Evolutionary conservation across 2,113 vertebrate genomes (phyloP), one percentile per base, ranked within the genome.

Genomic region (Mohoua ochrocephala): DNA sequence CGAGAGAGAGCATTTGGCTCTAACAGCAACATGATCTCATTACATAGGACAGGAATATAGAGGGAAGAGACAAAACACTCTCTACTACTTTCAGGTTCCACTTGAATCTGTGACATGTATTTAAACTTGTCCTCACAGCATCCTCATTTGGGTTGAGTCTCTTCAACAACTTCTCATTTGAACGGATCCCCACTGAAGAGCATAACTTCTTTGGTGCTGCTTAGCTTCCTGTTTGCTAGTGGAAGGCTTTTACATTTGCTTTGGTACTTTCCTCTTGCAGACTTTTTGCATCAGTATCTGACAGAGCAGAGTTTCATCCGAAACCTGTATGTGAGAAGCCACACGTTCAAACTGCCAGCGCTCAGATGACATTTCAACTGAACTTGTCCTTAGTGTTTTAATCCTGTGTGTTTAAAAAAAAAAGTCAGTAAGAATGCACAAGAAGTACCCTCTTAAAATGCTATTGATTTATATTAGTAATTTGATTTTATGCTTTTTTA

Each of bases 11-110:
- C 57, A 84, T 93, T 95, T 97, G 95, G 69, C 90, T 94, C 53
- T 60, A 71, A n/a, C 52, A 94, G 42, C 35, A 57, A 44, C 60
- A 59, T 84, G 82, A 93, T 92, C 94, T 97, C 95, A 96, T 68
- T 68, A 86, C 6, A 3, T 47, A 87, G 90, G 90, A 87, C n/a
- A 73, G 88, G 60, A 90, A 88, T 94, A 88, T 50, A 70, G 33
- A 80, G 23, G 10, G 26, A 84, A 89, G 79, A 95, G 57, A 77
- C 68, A 78, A 92, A 95, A 87, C 57, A 69, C 42, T 64, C 74
- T 87, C 50, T 82, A 53, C 81, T 93, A 87, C 85, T 94, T 96
- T 95, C 89, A 93, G 71, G 47, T 84, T 68, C 37, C 24, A 23
- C 76, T 88, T 84, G 53, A 86, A 37, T 75, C 78, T 73, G 30